Conservation (phyloP, 2,888 invertebrate species). For the Philonicus albiceps region DNA sequence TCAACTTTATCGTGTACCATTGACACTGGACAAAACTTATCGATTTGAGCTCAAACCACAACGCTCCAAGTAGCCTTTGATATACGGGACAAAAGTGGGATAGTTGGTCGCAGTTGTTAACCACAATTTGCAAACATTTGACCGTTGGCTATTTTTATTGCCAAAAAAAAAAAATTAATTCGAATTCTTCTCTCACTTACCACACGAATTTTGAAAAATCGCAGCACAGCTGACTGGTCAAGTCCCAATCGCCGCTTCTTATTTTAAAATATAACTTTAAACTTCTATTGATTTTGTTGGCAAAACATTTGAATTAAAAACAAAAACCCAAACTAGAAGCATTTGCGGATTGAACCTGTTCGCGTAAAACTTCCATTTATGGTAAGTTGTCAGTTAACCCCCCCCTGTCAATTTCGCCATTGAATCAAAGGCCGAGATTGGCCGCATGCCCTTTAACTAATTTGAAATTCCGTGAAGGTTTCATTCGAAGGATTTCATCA, state of each 20-base stretch:
- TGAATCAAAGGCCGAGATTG: constrained; percentile 34
- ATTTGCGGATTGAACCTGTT: background rate
- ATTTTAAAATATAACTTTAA: background rate
- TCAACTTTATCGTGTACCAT: constrained; percentile 5
- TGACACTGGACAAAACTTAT: constrained; percentile 19
- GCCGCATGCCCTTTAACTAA: constrained; percentile 15
- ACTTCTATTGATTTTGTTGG: background rate
- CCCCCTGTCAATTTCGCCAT: background rate
- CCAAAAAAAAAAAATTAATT: background rate
- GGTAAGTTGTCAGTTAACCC: background rate
- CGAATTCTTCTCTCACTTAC: background rate
- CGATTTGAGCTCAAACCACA: background rate
- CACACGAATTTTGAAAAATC: too few relatives aligned
- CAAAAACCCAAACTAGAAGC: background rate
- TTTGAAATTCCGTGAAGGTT: constrained; percentile 34
- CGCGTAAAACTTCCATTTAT: background rate
- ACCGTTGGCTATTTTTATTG: background rate
- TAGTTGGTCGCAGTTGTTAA: background rate
- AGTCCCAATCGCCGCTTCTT: background rate
- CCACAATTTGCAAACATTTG: background rate
- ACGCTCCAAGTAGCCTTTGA: background rate
- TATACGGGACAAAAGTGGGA: background rate
- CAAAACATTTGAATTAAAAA: background rate
- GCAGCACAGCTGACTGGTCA: too few relatives aligned
- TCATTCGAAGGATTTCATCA: constrained; percentile 43